Evolutionary conservation across 2,797 vertebrate genomes (phyloP).

Genomic region (Rhabdophis nuchalis): DNA sequence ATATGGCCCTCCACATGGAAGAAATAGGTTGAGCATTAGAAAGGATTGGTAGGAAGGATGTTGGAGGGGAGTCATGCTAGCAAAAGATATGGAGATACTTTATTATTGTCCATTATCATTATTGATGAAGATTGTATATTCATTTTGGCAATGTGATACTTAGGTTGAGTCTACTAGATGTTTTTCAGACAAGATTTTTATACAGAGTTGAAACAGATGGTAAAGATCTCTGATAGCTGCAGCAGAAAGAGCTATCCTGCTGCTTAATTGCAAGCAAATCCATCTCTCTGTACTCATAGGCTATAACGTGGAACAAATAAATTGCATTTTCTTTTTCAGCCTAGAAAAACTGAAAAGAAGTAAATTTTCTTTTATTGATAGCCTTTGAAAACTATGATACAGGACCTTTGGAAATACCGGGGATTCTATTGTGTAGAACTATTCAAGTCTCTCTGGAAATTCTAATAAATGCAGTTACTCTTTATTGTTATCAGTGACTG

Average conservation of each 20-base stretch:
- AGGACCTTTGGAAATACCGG: not conserved
- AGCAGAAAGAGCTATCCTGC: not conserved
- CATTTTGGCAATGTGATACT: not conserved
- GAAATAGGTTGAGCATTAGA: not conserved
- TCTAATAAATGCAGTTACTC: not conserved
- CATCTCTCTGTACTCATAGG: not conserved
- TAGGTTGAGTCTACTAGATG: not conserved
- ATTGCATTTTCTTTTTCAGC: not conserved
- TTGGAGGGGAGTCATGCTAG: not conserved
- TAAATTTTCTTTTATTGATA: not conserved
- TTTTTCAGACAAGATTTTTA: not conserved
- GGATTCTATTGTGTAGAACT: not conserved
- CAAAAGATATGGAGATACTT: not conserved
- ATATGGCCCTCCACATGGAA: not conserved
- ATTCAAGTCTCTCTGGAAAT: not conserved
- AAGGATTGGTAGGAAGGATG: not conserved
- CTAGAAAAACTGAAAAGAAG: not conserved
- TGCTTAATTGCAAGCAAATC: not conserved
- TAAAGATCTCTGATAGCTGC: not conserved
- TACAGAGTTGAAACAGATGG: not conserved
- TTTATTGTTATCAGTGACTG: fast-evolving
- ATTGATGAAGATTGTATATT: not conserved
- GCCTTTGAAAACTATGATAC: not conserved
- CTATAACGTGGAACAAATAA: not conserved
- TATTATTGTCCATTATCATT: not conserved